Evolutionary conservation across 1,140 invertebrate genomes (phyloP).

Genomic region (Dolichoris vasculosae): DNA sequence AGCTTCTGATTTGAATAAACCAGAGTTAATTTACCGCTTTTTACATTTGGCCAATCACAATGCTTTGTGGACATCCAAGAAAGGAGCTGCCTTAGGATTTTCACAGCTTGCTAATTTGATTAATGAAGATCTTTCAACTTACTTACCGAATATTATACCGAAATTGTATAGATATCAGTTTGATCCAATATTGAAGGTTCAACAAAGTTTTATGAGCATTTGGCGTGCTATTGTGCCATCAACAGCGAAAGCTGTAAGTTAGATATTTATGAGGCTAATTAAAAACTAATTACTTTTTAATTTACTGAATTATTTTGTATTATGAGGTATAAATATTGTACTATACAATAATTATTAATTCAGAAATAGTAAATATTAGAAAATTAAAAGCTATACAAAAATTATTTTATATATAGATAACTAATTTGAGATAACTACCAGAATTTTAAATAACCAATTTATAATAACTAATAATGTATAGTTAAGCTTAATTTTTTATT

Average conservation of each 20-base stretch:
- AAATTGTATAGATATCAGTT: slow-evolving; percentile 92
- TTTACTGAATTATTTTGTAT: not conserved
- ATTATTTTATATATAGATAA: too few species aligned
- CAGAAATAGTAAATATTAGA: too few species aligned
- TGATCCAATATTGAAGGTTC: slow-evolving; percentile 93
- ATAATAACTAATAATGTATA: too few species aligned
- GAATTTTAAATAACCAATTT: too few species aligned
- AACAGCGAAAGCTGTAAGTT: slow-evolving; percentile 86
- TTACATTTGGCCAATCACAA: slow-evolving; percentile 96
- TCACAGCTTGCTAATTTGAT: slow-evolving; percentile 87
- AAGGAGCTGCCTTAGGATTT: slow-evolving; percentile 94
- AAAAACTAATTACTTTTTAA: not conserved
- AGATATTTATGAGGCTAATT: not conserved
- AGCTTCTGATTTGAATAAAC: slow-evolving; percentile 94
- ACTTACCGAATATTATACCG: slow-evolving; percentile 90
- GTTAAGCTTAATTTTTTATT: too few species aligned
- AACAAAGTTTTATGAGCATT: slow-evolving; percentile 92
- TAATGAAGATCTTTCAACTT: slow-evolving; percentile 86
- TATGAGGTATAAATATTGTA: not conserved
- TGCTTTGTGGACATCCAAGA: slow-evolving; percentile 93
- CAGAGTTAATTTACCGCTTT: slow-evolving; percentile 95
- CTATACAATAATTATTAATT: not conserved
- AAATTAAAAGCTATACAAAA: too few species aligned
- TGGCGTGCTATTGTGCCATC: slow-evolving; percentile 92
- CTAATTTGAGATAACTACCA: too few species aligned